Base-by-base conservation (phyloP, 2,113 vertebrate species). In the Hepsetus odoe region DNA sequence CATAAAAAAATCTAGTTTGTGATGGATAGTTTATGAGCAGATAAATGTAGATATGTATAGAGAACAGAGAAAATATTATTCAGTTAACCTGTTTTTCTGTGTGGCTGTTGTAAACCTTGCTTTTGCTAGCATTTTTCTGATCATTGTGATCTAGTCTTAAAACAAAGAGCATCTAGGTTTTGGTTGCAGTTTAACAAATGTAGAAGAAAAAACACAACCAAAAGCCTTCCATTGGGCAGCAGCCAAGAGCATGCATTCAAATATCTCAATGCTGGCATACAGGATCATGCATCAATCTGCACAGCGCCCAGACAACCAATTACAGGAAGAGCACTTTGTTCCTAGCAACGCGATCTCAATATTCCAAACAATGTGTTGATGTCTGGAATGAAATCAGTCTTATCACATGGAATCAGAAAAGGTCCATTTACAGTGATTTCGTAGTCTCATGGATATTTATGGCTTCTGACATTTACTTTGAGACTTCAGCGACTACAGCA, bases 311-410 rank as follows among this genome's bases (percentile, higher is more conserved):
- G 42, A 46, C 20, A 62, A 62, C 56, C 67, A 24, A n/a, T 51
- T 20, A 61, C 66, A 78, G 66, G 70, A 64, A 79, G 68, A 72
- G 59, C n/a, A 59, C 72, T 24, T 66, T 1, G 20, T 79, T 51
- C 69, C 69, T 72, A 71, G 77, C 77, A 79, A 79, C 69, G 2
- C 35, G 30, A 59, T 79, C 69, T 73, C 59, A 72, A 40, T 74
- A 59, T 30, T 79, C 59, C 12, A 18, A 3, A 18, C 1, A 30
- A n/a, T n/a, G n/a, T 44, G 68, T 38, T 51, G 44, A 56, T 42
- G 38, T 59, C 1, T 20, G n/a, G 59, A 33, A 16, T 38, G 14
- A 72, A 73, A 71, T 72, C 22, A 30, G 42, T 44, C 58, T 72
- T 62, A 65, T 72, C 46, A 26, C 24, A 22, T 22, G 18, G n/a